Evolutionary conservation across 2,113 vertebrate genomes (phyloP).

Genomic region (Eudyptes chrysolophus): DNA sequence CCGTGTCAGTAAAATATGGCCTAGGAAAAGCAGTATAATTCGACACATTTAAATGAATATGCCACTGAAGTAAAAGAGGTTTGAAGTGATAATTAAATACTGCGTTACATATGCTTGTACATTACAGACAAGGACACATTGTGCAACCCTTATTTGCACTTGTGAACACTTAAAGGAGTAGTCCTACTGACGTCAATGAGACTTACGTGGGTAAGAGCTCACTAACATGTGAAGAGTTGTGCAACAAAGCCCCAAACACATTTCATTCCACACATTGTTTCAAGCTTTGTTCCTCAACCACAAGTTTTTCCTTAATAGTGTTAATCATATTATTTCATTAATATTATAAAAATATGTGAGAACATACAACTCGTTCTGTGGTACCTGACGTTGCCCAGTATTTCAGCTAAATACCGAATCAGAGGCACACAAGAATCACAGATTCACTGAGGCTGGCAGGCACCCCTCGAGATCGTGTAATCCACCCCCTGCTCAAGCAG

Average conservation of each 20-base stretch:
- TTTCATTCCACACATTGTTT: conserved; percentile 41
- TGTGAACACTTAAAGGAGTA: conserved; percentile 20
- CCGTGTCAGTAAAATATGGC: not conserved
- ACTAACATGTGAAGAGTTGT: conserved; percentile 13
- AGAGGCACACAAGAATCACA: not conserved
- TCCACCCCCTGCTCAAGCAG: not conserved
- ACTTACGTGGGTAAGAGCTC: conserved; percentile 38
- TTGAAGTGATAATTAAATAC: conserved; percentile 46
- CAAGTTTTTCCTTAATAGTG: not conserved
- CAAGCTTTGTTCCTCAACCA: conserved; percentile 9
- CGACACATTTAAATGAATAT: not conserved
- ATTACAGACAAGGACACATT: conserved; percentile 23
- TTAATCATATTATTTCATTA: not conserved
- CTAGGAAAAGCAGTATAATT: not conserved
- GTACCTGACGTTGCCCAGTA: not conserved
- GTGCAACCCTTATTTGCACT: conserved; percentile 22
- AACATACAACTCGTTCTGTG: not conserved
- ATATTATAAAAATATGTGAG: not conserved
- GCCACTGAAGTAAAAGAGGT: not conserved
- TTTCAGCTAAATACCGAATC: not conserved
- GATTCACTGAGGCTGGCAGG: not conserved
- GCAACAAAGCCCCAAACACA: conserved; percentile 10
- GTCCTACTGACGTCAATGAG: conserved; percentile 36
- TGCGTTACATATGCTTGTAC: not conserved
- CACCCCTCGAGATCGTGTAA: not conserved